Conservation (phyloP, 2,888 invertebrate genomes). For the Bursaphelenchus okinawaensis region DNA sequence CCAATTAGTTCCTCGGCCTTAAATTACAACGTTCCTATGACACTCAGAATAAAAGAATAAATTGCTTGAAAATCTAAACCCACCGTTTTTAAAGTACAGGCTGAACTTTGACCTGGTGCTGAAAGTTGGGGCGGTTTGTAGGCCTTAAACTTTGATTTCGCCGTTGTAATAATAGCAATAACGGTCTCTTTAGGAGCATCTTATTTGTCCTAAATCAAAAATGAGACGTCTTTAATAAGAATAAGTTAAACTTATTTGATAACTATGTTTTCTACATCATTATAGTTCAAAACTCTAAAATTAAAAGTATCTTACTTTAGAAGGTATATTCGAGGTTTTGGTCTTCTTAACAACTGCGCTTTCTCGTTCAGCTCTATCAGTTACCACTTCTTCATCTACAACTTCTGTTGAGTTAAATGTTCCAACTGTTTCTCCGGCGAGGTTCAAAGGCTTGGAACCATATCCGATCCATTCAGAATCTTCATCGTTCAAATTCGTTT, state of each 20-base stretch:
- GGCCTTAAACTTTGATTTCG: conserved; percentile 2
- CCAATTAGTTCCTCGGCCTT: no score
- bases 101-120: no score
- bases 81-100: no score
- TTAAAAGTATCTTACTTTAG: neutral
- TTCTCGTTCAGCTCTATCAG: neutral
- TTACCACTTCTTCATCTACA: conserved; percentile 2
- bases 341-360: neutral
- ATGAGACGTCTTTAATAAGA: no score
- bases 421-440: conserved; percentile 1
- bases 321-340: conserved; percentile 8
- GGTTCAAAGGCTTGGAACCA: neutral
- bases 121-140: conserved; percentile 13
- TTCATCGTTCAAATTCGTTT: conserved; percentile 4
- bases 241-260: no score
- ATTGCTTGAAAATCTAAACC: no score
- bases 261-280: no score
- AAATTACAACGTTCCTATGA: no score
- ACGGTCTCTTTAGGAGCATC: neutral
- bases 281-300: no score
- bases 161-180: neutral
- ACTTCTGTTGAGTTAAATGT: conserved; percentile 8
- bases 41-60: no score
- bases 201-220: conserved; percentile 4
- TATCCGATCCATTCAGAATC: conserved; percentile 12